Evolutionary conservation across 2,113 vertebrate species (phyloP).

Genomic region (Salvator merianae): DNA sequence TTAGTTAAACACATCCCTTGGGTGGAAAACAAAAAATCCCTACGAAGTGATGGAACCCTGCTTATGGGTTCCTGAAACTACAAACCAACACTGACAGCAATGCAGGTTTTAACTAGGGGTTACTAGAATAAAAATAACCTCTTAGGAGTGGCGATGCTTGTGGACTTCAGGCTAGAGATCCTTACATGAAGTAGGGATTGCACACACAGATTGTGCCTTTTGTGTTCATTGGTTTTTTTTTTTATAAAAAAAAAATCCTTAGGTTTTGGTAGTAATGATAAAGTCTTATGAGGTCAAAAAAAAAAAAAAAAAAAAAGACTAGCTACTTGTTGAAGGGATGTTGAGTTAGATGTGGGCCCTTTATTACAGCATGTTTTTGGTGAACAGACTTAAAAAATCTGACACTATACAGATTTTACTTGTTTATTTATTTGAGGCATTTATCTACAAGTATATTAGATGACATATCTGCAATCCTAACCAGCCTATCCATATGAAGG

Average conservation of each 20-base stretch:
- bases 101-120: conserved; percentile 25
- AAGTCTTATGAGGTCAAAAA: neutral
- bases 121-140: neutral
- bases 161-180: neutral
- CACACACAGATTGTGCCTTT: too few relatives aligned
- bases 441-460: too few relatives aligned
- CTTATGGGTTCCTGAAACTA: conserved; percentile 52
- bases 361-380: neutral
- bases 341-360: neutral
- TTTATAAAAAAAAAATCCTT: too few relatives aligned
- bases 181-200: neutral
- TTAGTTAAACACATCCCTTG: too few relatives aligned
- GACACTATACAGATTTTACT: too few relatives aligned
- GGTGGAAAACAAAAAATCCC: conserved; percentile 38
- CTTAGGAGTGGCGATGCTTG: neutral
- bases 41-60: conserved; percentile 56
- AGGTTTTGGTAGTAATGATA: neutral
- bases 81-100: conserved; percentile 53
- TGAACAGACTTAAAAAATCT: too few relatives aligned
- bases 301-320: neutral
- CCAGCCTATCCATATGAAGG: too few relatives aligned
- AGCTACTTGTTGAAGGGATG: neutral
- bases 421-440: too few relatives aligned
- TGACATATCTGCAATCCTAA: too few relatives aligned
- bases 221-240: neutral